These are phyloP conservation scores for Craseonycteris thonglongyai DNA, from an alignment of 2,113 vertebrate species.

Conservation along the genomic window DNA sequence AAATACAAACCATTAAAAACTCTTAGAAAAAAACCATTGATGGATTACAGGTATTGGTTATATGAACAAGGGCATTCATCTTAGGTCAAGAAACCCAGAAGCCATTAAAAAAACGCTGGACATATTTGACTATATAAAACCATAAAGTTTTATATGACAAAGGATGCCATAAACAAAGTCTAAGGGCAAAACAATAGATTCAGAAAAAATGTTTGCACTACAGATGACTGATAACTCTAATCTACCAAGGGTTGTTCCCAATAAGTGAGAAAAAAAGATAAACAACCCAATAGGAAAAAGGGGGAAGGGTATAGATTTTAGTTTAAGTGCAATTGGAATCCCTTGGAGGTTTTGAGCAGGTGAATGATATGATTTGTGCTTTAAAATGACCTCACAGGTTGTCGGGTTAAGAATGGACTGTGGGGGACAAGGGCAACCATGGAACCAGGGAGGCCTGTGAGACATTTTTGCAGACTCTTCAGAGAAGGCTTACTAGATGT, in stretches of 20 bases:
- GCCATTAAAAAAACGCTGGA: not conserved
- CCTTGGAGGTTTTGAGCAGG: not conserved
- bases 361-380: not conserved
- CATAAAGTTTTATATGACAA: not conserved
- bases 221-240: not conserved
- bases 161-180: not conserved
- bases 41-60: not conserved
- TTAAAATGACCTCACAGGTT: not conserved
- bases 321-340: not conserved
- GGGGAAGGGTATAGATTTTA: not conserved
- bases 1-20: conserved; percentile 1
- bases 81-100: not conserved
- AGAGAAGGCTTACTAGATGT: not conserved
- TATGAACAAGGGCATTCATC: not conserved
- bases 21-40: conserved; percentile 21
- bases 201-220: not conserved
- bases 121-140: conserved; percentile 9
- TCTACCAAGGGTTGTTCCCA: not conserved
- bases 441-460: not conserved
- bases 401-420: not conserved
- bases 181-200: conserved; percentile 14
- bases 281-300: not conserved
- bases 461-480: not conserved
- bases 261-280: conserved; percentile 9
- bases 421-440: not conserved